A percentile compares a stretch with the other conserved stretches of the same genome.
Conservation (phyloP, 2,797 vertebrate species). For the Hemitrygon akajei region DNA sequence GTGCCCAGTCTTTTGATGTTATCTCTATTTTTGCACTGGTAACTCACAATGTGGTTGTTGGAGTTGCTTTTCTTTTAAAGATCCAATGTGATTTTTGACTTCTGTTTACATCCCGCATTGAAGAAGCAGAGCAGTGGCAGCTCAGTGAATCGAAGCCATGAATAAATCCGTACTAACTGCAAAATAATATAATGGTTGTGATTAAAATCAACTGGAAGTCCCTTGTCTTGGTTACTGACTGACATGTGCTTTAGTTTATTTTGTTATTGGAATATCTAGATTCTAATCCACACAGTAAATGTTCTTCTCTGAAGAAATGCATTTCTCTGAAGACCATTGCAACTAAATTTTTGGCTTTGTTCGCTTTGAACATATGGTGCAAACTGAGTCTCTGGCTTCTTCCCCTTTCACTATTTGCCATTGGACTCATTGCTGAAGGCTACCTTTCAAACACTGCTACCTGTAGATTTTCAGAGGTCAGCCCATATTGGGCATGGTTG, state of each 20-base stretch:
- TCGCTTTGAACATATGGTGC: too few relatives aligned
- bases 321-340: too few relatives aligned
- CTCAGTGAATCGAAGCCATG: neutral
- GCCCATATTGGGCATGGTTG: too few relatives aligned
- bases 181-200: too few relatives aligned
- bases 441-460: neutral
- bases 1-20: neutral
- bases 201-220: neutral
- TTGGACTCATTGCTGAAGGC: neutral
- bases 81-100: neutral
- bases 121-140: neutral
- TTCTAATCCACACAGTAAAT: too few relatives aligned
- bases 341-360: neutral
- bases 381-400: neutral
- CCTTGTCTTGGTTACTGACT: neutral
- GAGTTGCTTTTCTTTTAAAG: neutral
- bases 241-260: too few relatives aligned
- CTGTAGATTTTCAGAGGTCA: too few relatives aligned
- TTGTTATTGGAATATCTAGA: too few relatives aligned
- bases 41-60: neutral
- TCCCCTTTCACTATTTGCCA: neutral
- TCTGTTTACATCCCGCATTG: neutral
- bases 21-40: neutral
- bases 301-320: too few relatives aligned
- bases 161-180: neutral